Percentiles rank a stretch among this genome's conserved stretches.
These are phyloP conservation scores for Drosophila subsilvestris DNA, from an alignment of 2,888 invertebrate genomes.

Conservation along the genomic window DNA sequence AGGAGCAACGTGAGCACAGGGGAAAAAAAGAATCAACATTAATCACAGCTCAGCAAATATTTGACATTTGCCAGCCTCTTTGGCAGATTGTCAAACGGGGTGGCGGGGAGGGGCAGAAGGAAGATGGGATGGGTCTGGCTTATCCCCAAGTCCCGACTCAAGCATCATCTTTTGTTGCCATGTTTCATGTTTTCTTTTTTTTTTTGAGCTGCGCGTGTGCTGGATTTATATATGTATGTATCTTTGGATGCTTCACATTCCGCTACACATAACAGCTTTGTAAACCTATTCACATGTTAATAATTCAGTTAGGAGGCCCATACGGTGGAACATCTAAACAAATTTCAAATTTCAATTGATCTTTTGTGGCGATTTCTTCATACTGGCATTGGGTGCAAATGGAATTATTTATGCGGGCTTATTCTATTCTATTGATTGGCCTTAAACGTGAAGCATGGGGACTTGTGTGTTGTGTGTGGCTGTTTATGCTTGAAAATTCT, in stretches of 20 bases:
- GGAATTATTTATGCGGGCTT: slow-evolving; percentile 32
- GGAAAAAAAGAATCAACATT: slow-evolving; percentile 72
- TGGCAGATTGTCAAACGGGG: slow-evolving; percentile 23
- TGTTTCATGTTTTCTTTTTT: slow-evolving; percentile 9
- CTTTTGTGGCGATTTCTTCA: slow-evolving; percentile 27
- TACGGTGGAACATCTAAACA: slow-evolving; percentile 15
- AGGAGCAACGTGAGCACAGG: slow-evolving; percentile 38
- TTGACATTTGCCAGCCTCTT: slow-evolving; percentile 68
- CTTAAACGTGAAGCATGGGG: slow-evolving; percentile 8
- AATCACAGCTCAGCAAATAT: slow-evolving; percentile 81
- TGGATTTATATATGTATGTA: background rate
- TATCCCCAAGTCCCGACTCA: slow-evolving; percentile 29
- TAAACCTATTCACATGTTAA: slow-evolving; percentile 71
- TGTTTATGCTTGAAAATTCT: no score
- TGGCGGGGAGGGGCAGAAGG: background rate
- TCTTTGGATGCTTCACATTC: slow-evolving; percentile 19
- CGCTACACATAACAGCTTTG: slow-evolving; percentile 32
- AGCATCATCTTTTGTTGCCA: slow-evolving; percentile 27
- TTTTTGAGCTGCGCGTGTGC: slow-evolving; percentile 1
- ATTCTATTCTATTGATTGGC: slow-evolving; percentile 11
- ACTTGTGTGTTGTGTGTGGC: background rate
- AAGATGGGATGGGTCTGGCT: slow-evolving; percentile 14
- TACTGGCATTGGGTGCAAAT: background rate
- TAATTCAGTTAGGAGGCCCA: slow-evolving; percentile 55
- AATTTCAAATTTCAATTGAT: slow-evolving; percentile 31